Conservation (phyloP, 2,113 vertebrate species). For the Corythoichthys haematopterus region DNA sequence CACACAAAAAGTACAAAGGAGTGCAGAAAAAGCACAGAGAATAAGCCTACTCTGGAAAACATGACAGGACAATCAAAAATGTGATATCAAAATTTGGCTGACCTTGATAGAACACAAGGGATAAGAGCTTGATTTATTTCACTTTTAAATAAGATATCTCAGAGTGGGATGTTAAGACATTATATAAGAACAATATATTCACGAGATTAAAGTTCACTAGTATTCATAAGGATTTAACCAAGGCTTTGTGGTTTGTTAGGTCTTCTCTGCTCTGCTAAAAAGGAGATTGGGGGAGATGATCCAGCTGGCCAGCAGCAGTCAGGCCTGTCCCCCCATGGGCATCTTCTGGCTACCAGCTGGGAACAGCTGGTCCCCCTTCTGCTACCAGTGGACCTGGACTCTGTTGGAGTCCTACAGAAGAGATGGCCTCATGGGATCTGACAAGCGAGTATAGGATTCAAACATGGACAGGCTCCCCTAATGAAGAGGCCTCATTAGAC, state of each 20-base stretch:
- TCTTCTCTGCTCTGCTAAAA: conserved; percentile 44
- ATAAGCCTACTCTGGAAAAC: too few species aligned
- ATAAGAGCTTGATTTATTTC: too few species aligned
- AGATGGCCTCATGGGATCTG: conserved; percentile 32
- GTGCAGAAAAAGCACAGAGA: too few species aligned
- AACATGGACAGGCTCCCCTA: conserved; percentile 38
- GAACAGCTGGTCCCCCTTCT: conserved; percentile 73
- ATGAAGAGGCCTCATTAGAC: conserved; percentile 60
- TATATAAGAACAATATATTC: background rate
- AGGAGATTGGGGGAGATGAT: conserved; percentile 41
- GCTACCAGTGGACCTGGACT: conserved; percentile 42
- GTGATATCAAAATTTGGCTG: too few species aligned
- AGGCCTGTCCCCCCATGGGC: conserved; percentile 62
- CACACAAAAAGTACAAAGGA: too few species aligned
- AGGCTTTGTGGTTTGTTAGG: conserved; percentile 51
- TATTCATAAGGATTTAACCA: background rate
- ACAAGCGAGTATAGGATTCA: conserved; percentile 46
- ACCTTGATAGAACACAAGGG: too few species aligned
- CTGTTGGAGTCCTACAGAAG: conserved; percentile 52
- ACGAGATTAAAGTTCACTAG: background rate
- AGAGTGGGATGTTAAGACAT: background rate
- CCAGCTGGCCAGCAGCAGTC: conserved; percentile 69
- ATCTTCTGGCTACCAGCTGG: conserved; percentile 68
- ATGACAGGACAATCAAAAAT: too few species aligned
- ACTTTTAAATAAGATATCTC: background rate